Base-by-base conservation (phyloP, 92 coral and sea anemone genomes). In the Meandrina meandrites region DNA sequence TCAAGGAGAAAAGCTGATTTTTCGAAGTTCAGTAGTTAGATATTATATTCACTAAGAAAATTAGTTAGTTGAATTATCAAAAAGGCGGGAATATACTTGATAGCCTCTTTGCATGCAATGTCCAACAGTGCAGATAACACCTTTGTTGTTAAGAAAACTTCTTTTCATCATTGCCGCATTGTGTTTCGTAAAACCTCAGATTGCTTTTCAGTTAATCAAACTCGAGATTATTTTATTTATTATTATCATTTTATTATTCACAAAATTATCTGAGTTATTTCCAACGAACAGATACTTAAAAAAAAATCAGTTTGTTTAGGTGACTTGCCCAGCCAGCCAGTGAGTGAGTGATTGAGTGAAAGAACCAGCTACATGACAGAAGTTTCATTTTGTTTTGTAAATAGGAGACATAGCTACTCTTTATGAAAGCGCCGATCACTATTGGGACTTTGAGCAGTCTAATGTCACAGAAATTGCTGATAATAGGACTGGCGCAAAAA, bases 361-460 rank as follows among this genome's bases (percentile, higher is more conserved):
- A 11, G 18, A 66, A 7, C 31, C 8, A 66, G 71, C 11, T 66
- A 12, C 35, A 66, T 66, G 10, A 18, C 8, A 5, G 18, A 17
- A 4, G 18, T 12, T 5, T 21, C 8, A 5, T 42, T 67, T 67
- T 21, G 1, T 53, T 71, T 18, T 16, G 13, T 56, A 71, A 34
- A 17, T 8, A 83, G 79, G 69, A 53, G 79, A 83, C 70, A 83
- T 83, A 70, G 51, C 34, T 19, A 56, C 35, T 50, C 42, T 86
- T 1, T 91, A 85, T 45, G 12, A 10, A 70, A 79, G 22, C 3
- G 85, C 92, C 8, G 78, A 81, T 47, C 96, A 93, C 76, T 93
- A 85, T 83, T 93, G 96, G 96, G 85, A 93, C 86, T 93, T 93
- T 84, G 92, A 93, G 13, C 93, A 93, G 74, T 50, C 62, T 0